Evolutionary conservation across 2,888 invertebrate species (phyloP), one percentile per base, ranked within the genome.

Genomic region (Drosophila aldrichi): DNA sequence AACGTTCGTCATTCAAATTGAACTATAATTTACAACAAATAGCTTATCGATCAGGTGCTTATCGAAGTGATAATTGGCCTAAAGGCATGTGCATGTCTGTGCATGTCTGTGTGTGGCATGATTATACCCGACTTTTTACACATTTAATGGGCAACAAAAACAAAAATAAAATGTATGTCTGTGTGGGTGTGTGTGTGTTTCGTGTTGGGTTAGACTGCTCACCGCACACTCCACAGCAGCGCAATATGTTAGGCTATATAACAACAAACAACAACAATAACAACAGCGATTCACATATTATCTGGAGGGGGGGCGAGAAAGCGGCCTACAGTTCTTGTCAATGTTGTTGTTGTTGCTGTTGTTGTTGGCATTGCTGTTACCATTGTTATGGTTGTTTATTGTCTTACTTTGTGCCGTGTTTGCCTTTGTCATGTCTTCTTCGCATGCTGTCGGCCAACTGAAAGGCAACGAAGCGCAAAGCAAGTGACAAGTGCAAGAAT

Each of bases 401-500:
- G 76, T 77, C 78, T 77, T 77, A 77, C 76, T 73, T 78, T 78
- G 74, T 67, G 72, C 58, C 64, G 46, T 69, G 64, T 61, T 67
- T 67, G 78, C 79, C 79, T 78, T 77, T 77, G 77, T 77, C 65
- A 57, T 67, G 62, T 63, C 57, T 52, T 32, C 32, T 32, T 54
- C 66, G 48, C 54, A n/a, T 22, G 67, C 77, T 78, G 72, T 67
- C 73, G 56, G 66, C 69, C n/a, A n/a, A n/a, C n/a, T 80, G 67
- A 66, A 66, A 76, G 64, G 62, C 67, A 66, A n/a, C 59, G 48
- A 59, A 48, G 62, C 56, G 66, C 67, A 61, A 44, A 56, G 44
- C 62, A 75, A 66, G 70, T 70, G 81, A 82, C 83, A 83, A 82
- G 81, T 82, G 83, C 74, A 67, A 74, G 77, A 80, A 65, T 74